These are phyloP conservation scores for Pseudomyrmex sp. DNA, from an alignment of 1,140 invertebrate species.

Conservation along the genomic window DNA sequence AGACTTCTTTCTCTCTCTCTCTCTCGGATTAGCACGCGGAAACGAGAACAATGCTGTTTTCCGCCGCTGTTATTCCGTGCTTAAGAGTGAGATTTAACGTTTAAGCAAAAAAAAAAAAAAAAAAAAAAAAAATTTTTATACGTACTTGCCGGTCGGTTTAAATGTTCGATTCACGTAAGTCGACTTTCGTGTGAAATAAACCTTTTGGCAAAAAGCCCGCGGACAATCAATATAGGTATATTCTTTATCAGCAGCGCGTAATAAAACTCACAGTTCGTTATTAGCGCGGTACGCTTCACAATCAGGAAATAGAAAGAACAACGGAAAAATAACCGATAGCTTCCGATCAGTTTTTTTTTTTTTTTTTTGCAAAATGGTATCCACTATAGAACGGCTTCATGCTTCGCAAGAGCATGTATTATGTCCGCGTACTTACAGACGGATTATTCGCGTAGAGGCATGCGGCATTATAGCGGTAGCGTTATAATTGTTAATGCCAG, in stretches of 20 bases:
- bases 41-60: slow-evolving; percentile 2
- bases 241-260: slow-evolving; percentile 11
- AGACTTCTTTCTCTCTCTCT: neutral
- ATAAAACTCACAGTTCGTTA: slow-evolving; percentile 53
- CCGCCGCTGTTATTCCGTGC: slow-evolving; percentile 18
- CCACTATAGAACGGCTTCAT: neutral
- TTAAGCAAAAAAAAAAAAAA: neutral
- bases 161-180: slow-evolving; percentile 53
- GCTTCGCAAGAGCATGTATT: neutral
- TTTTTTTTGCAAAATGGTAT: neutral
- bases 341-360: slow-evolving; percentile 1
- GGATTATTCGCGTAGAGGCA: neutral
- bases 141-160: neutral
- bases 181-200: slow-evolving; percentile 57
- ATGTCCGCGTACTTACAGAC: neutral
- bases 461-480: too few relatives aligned
- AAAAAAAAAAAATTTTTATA: too few relatives aligned
- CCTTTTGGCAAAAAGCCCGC: slow-evolving; percentile 56
- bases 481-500: neutral
- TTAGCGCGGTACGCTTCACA: slow-evolving; percentile 20
- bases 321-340: slow-evolving; percentile 32
- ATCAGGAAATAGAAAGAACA: slow-evolving; percentile 23
- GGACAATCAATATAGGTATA: slow-evolving; percentile 43
- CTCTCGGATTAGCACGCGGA: neutral
- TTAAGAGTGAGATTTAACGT: slow-evolving; percentile 42